Evolutionary conservation across 2,797 vertebrate genomes (phyloP).

Genomic region (Halcyon leucocephala): DNA sequence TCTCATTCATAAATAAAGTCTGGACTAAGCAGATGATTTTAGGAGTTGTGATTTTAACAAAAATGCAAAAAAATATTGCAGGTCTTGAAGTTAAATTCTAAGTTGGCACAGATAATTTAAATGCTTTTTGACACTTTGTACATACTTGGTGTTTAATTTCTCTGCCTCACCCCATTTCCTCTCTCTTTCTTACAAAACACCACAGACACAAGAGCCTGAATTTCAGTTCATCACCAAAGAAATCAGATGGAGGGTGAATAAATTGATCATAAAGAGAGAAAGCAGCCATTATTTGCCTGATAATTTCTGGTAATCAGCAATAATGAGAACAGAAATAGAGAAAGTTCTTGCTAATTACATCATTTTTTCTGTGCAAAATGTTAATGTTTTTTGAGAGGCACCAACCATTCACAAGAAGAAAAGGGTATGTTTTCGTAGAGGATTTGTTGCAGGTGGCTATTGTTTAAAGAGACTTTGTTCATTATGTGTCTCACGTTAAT

Average conservation of each 20-base stretch:
- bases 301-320: slow-evolving; percentile 68
- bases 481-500: neutral
- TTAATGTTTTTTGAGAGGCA: slow-evolving; percentile 44
- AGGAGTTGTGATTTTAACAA: neutral
- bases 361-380: slow-evolving; percentile 38
- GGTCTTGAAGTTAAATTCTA: neutral
- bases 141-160: slow-evolving; percentile 15
- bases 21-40: neutral
- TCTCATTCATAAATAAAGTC: neutral
- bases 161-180: neutral
- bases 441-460: slow-evolving; percentile 19
- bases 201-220: slow-evolving; percentile 30
- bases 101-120: neutral
- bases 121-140: slow-evolving; percentile 7
- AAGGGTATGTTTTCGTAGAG: neutral
- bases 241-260: slow-evolving; percentile 53
- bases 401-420: neutral
- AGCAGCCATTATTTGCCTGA: slow-evolving; percentile 50
- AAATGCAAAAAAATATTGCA: neutral
- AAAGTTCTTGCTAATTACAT: slow-evolving; percentile 59
- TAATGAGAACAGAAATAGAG: slow-evolving; percentile 65
- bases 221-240: slow-evolving; percentile 32
- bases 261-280: slow-evolving; percentile 57
- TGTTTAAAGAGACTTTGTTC: slow-evolving; percentile 1
- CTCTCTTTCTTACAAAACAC: neutral